Evolutionary conservation across 1,140 invertebrate genomes (phyloP), one percentile per base, ranked within the genome.

Genomic region (Phenacoccus solenopsis): DNA sequence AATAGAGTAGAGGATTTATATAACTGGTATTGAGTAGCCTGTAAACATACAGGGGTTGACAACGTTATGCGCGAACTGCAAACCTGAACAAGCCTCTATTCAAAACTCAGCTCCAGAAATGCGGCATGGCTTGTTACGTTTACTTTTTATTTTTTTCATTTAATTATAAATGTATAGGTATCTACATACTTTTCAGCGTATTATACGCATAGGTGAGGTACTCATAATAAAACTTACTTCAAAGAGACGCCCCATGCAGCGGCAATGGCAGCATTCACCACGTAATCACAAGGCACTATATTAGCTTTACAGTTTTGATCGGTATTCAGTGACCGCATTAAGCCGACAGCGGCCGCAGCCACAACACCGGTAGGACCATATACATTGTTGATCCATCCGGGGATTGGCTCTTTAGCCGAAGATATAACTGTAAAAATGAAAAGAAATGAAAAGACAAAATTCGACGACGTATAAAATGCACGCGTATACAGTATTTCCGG

Each of bases 341-440:
- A 74, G 59, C 90, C 90, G 74, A 84, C 82, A 12, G 83, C 83
- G 61, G 79, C 76, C 0, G 68, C 75, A 1, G 84, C 79, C 0
- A 85, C 80, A 0, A 87, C 81, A 21, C 87, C 91, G 69, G 84
- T 86, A 0, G 87, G 81, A 28, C 91, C 91, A 76, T 94, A 93
- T 73, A 89, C 81, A 77, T 94, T 94, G 77, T 95, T 91, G 59
- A 91, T 86, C 92, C 92, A 96, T 30, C 88, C 88, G 10, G 77
- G 72, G 0, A 86, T 69, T 0, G 86, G 86, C 75, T 94, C 91
- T 68, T 85, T 84, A 80, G 88, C 89, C 0, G 90, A 87, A 0
- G 90, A 90, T 22, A 92, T 85, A 27, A 95, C 90, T 87, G 78
- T 22, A 79, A 80, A 38, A 56, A 69, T n/a, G 20, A n/a, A 49